phyloP scores from a whole-genome alignment of 92 coral and sea anemone genomes.

The Porites divaricata region DNA sequence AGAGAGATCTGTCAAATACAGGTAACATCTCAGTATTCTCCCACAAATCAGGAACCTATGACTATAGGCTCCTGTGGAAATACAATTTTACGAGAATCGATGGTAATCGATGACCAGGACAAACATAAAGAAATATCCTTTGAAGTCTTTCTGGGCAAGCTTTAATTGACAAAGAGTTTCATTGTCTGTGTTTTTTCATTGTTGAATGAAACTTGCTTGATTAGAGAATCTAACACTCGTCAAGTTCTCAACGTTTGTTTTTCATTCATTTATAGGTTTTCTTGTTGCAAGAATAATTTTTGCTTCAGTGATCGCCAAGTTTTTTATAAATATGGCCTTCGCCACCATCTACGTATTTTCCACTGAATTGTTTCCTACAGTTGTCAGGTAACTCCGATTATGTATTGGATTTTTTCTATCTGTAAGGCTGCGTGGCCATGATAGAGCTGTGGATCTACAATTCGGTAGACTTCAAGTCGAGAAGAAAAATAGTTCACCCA shows the following conservation, averaged over 20 bases:
- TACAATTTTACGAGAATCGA: too few relatives aligned
- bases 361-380: conserved; percentile 74
- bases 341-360: conserved; percentile 60
- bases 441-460: too few relatives aligned
- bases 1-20: conserved; percentile 36
- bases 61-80: too few relatives aligned
- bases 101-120: too few relatives aligned
- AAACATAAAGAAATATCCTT: too few relatives aligned
- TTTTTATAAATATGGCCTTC: conserved; percentile 67
- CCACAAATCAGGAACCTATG: background rate
- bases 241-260: background rate
- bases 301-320: conserved; percentile 70
- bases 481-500: too few relatives aligned
- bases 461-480: too few relatives aligned
- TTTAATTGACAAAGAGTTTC: too few relatives aligned
- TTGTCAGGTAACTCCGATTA: conserved; percentile 61
- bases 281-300: conserved; percentile 67
- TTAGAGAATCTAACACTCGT: background rate
- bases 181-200: background rate
- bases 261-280: conserved; percentile 34
- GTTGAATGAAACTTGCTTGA: background rate
- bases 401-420: too few relatives aligned
- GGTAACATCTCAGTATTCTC: background rate
- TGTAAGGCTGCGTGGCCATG: too few relatives aligned
- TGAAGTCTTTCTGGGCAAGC: too few relatives aligned